Percentiles rank a stretch among this genome's conserved stretches.
Evolutionary conservation across 2,888 invertebrate genomes (phyloP).

Genomic region (Dusona sp.): DNA sequence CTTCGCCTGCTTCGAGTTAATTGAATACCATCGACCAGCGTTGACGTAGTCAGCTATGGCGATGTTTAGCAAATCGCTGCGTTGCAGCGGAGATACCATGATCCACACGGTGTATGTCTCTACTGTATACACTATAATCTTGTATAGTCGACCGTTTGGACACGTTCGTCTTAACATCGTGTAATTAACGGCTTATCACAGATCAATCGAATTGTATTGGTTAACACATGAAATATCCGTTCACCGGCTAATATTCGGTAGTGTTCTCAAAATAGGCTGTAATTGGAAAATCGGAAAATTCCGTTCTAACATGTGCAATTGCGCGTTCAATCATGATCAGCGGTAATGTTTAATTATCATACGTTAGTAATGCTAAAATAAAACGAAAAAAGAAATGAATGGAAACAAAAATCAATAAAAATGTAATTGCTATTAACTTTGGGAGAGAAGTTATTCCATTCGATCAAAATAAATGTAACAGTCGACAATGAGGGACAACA

Average conservation of each 20-base stretch:
- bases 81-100: constrained; percentile 38
- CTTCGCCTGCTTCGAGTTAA: constrained; percentile 72
- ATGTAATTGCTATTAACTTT: background rate
- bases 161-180: constrained; percentile 35
- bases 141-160: constrained; percentile 6
- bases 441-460: background rate
- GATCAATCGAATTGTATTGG: constrained; percentile 44
- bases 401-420: background rate
- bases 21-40: constrained; percentile 68
- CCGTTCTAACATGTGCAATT: constrained; percentile 9
- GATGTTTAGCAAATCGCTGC: constrained; percentile 54
- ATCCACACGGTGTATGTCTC: constrained; percentile 29
- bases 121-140: constrained; percentile 1
- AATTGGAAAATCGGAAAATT: background rate
- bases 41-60: constrained; percentile 31
- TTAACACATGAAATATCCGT: constrained; percentile 21
- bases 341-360: background rate
- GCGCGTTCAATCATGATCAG: background rate
- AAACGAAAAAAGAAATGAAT: background rate
- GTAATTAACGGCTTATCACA: constrained; percentile 43
- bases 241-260: constrained; percentile 18
- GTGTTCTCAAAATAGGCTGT: background rate
- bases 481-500: background rate
- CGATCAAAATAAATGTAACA: background rate
- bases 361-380: background rate